Evolutionary conservation across 2,797 vertebrate species (phyloP).

Genomic region (Eulemur mongoz): DNA sequence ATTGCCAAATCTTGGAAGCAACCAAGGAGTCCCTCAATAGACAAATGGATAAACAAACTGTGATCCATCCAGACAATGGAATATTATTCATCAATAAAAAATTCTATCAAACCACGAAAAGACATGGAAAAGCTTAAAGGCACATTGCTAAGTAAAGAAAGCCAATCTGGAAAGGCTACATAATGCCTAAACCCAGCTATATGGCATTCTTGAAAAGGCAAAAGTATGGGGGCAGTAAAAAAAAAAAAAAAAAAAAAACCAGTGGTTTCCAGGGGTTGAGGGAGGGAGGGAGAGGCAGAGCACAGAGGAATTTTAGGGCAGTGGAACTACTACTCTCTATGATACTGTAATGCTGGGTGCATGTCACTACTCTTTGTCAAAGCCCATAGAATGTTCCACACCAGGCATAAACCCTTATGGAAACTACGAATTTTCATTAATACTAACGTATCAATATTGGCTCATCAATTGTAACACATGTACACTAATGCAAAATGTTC

Average conservation of each 20-base stretch:
- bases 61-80: background rate
- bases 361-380: background rate
- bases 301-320: background rate
- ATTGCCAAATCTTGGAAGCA: background rate
- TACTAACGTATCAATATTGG: background rate
- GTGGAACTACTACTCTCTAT: background rate
- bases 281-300: background rate
- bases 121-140: background rate
- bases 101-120: background rate
- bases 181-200: background rate
- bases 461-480: background rate
- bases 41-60: background rate
- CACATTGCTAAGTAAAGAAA: background rate
- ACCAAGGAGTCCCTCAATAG: background rate
- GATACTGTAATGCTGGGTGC: background rate
- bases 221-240: background rate
- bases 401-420: background rate
- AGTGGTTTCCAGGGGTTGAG: background rate
- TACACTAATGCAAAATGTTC: background rate
- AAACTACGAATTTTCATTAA: background rate
- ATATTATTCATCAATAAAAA: background rate
- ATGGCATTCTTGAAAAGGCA: background rate
- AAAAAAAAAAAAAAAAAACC: background rate
- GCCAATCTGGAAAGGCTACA: background rate
- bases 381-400: background rate